phyloP scores from a whole-genome alignment of 2,797 vertebrate species.

The Anguilla anguilla region DNA sequence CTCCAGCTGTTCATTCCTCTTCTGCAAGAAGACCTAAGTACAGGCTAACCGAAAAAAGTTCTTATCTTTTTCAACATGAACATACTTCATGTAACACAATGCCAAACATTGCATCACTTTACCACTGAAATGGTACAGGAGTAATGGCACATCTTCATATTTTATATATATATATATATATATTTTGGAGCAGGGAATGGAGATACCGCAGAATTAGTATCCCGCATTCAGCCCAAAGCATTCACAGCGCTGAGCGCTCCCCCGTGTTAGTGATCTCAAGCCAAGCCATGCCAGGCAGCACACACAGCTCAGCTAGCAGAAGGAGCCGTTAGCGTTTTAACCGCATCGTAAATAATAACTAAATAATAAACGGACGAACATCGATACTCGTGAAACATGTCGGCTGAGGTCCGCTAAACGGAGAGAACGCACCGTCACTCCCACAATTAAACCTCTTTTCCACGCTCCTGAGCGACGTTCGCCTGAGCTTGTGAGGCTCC shows the following conservation, averaged over 20 bases:
- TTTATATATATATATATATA: too few relatives aligned
- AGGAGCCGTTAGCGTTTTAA: not conserved
- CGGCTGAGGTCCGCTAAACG: not conserved
- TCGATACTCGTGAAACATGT: not conserved
- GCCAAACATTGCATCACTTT: not conserved
- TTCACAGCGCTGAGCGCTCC: not conserved
- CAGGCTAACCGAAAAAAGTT: not conserved
- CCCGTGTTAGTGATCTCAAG: not conserved
- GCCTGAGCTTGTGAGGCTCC: too few relatives aligned
- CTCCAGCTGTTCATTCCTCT: not conserved
- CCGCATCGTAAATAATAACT: not conserved
- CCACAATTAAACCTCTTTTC: not conserved
- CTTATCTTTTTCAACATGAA: not conserved
- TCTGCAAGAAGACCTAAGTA: not conserved
- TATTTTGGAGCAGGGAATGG: not conserved
- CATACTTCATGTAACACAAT: not conserved
- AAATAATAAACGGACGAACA: not conserved
- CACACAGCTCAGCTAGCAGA: not conserved
- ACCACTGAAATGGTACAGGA: not conserved
- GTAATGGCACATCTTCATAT: not conserved
- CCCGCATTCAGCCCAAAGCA: not conserved
- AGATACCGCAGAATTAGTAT: not conserved
- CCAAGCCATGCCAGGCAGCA: not conserved
- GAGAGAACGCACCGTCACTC: not conserved
- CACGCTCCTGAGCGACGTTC: too few relatives aligned